phyloP scores from a whole-genome alignment of 1,140 invertebrate genomes.

The Pachypsylla venusta region DNA sequence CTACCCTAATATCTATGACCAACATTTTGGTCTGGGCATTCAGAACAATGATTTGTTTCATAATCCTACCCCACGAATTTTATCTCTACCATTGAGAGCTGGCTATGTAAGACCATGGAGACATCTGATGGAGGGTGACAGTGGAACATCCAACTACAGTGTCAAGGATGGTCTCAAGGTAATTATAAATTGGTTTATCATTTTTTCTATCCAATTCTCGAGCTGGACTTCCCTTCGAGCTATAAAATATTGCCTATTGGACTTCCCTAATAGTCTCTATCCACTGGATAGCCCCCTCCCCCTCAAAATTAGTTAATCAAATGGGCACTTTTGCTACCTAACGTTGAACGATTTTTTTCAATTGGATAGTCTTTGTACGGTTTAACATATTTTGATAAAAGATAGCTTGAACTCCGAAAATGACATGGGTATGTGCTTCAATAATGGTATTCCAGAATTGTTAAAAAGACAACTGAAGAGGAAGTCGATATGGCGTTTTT shows the following conservation, averaged over 20 bases:
- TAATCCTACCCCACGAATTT: constrained; percentile 20
- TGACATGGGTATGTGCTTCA: too few relatives aligned
- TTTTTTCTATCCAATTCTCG: constrained; percentile 14
- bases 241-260: background rate
- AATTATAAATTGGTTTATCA: too few relatives aligned
- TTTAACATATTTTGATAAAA: too few relatives aligned
- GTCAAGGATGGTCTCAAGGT: constrained; percentile 20
- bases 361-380: too few relatives aligned
- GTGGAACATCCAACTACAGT: constrained; percentile 19
- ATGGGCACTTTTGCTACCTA: too few relatives aligned
- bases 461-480: too few relatives aligned
- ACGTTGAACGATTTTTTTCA: too few relatives aligned
- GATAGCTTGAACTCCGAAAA: too few relatives aligned
- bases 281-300: background rate
- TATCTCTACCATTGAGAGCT: constrained; percentile 3
- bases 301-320: too few relatives aligned
- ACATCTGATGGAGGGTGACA: constrained; percentile 4
- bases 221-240: constrained; percentile 7
- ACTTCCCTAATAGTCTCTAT: background rate
- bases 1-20: constrained; percentile 27
- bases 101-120: constrained; percentile 18
- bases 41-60: constrained; percentile 21
- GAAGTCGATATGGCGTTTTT: too few relatives aligned
- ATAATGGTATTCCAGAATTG: too few relatives aligned
- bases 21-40: constrained; percentile 26